These are phyloP conservation scores for Caenorhabditis panamensis DNA, from an alignment of 2,888 invertebrate genomes.

Conservation along the genomic window DNA sequence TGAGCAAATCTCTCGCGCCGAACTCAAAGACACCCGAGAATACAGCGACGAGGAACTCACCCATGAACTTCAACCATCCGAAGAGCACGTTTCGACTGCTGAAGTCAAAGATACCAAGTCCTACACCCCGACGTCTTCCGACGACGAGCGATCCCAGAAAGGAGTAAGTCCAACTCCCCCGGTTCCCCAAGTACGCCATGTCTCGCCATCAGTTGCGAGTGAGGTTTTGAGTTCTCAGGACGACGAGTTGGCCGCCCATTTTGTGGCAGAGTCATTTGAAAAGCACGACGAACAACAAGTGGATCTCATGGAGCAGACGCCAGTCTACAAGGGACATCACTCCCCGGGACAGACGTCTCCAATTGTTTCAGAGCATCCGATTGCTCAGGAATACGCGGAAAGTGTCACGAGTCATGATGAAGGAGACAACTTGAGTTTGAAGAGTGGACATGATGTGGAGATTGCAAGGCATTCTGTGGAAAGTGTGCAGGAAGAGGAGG, in stretches of 20 bases:
- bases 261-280: constrained; percentile 56
- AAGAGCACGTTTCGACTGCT: constrained; percentile 58
- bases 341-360: constrained; percentile 52
- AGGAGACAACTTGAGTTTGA: constrained; percentile 54
- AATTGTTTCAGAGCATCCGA: constrained; percentile 55
- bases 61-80: constrained; percentile 49
- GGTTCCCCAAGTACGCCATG: constrained; percentile 33
- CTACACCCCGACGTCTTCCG: constrained; percentile 52
- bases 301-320: constrained; percentile 45
- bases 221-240: constrained; percentile 38
- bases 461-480: constrained; percentile 36
- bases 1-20: constrained; percentile 61
- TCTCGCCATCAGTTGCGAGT: constrained; percentile 44
- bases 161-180: constrained; percentile 40
- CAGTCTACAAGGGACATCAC: constrained; percentile 51
- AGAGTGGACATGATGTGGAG: constrained; percentile 41
- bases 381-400: constrained; percentile 58
- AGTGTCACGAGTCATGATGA: constrained; percentile 56
- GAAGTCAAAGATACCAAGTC: constrained; percentile 55
- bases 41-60: constrained; percentile 55
- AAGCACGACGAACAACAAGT: constrained; percentile 43
- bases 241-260: constrained; percentile 58
- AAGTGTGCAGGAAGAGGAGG: constrained; percentile 44
- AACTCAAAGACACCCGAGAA: constrained; percentile 59
- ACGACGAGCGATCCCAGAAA: constrained; percentile 38